Evolutionary conservation across 1,140 invertebrate genomes (phyloP).

Genomic region (Bicyclus anynana): DNA sequence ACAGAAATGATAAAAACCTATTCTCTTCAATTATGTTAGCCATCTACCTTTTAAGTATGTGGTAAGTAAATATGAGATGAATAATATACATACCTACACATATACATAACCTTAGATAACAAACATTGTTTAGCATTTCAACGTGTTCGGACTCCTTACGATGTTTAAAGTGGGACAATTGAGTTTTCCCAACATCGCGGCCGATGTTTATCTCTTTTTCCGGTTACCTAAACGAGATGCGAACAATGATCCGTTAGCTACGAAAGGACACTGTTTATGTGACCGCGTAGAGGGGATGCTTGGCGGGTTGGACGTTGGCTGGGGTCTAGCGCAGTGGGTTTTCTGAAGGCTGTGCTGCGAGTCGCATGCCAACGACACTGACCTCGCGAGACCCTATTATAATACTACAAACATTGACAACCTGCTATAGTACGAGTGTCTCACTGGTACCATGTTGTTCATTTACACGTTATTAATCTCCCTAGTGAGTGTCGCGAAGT

Average conservation of each 20-base stretch:
- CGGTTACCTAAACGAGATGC: conserved; percentile 31
- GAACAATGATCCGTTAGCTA: conserved; percentile 58
- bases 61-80: neutral
- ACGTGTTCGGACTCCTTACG: conserved; percentile 26
- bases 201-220: conserved; percentile 33
- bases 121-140: conserved; percentile 2
- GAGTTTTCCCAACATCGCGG: conserved; percentile 56
- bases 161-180: conserved; percentile 38
- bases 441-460: conserved; percentile 57
- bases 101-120: conserved; percentile 1
- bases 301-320: conserved; percentile 51
- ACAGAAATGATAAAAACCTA: too few relatives aligned
- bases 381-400: conserved; percentile 72
- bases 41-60: too few relatives aligned
- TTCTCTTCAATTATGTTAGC: too few relatives aligned
- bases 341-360: conserved; percentile 73
- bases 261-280: conserved; percentile 46
- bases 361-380: conserved; percentile 70
- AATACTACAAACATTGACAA: conserved; percentile 62
- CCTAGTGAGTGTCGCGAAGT: conserved; percentile 16
- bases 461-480: conserved; percentile 45
- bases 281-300: conserved; percentile 40
- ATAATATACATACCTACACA: neutral
- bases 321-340: conserved; percentile 61
- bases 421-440: conserved; percentile 47